A percentile compares a stretch with the other conserved stretches of the same genome.
phyloP scores from a whole-genome alignment of 1,140 invertebrate species.

The Pogonomyrmex barbatus region DNA sequence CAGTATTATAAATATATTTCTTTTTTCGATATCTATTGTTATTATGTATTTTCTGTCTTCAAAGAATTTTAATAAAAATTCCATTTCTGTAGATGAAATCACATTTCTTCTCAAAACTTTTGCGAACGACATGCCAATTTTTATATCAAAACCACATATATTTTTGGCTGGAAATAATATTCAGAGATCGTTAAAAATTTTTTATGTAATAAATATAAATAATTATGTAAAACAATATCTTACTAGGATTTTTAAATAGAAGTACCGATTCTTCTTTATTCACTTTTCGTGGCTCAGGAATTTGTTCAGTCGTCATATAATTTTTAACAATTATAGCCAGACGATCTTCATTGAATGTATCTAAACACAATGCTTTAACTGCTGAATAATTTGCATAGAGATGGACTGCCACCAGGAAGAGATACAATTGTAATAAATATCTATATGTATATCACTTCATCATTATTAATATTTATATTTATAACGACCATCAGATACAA shows the following conservation, averaged over 20 bases:
- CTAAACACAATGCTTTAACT: slow-evolving; percentile 90
- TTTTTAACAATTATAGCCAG: slow-evolving; percentile 89
- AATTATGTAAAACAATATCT: slow-evolving; percentile 43
- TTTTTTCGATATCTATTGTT: slow-evolving; percentile 82
- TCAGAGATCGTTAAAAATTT: neutral
- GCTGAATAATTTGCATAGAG: slow-evolving; percentile 95
- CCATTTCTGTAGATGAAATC: slow-evolving; percentile 79
- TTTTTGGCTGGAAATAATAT: slow-evolving; percentile 82
- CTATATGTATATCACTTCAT: slow-evolving; percentile 80
- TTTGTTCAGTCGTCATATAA: slow-evolving; percentile 86
- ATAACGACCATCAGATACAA: slow-evolving; percentile 8
- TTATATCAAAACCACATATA: slow-evolving; percentile 86
- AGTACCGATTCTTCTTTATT: slow-evolving; percentile 89
- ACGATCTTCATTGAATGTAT: slow-evolving; percentile 92
- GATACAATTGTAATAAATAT: slow-evolving; percentile 89
- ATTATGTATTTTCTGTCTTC: slow-evolving; percentile 85
- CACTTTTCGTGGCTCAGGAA: slow-evolving; percentile 85
- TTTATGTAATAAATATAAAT: neutral
- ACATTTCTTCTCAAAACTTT: slow-evolving; percentile 81
- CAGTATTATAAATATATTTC: slow-evolving; percentile 85
- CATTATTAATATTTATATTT: slow-evolving; percentile 49
- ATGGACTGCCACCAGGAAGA: slow-evolving; percentile 92
- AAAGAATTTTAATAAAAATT: slow-evolving; percentile 81
- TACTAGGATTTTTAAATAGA: slow-evolving; percentile 85
- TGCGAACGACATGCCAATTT: slow-evolving; percentile 86